phyloP scores from a whole-genome alignment of 2,797 vertebrate genomes.

The Chiroxiphia lanceolata region DNA sequence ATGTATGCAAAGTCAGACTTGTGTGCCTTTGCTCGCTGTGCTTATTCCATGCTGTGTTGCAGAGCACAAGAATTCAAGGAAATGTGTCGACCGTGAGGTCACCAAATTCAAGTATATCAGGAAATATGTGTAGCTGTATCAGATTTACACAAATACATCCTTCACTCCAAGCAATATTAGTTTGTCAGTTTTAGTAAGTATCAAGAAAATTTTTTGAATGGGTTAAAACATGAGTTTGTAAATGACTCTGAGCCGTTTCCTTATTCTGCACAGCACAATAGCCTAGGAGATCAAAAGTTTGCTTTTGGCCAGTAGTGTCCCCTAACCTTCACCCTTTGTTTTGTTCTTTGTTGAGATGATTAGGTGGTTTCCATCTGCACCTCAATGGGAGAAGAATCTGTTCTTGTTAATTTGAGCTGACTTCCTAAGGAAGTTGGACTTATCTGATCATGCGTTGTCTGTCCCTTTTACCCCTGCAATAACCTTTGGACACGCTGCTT shows the following conservation, averaged over 20 bases:
- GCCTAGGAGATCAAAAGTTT: neutral
- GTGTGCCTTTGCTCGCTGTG: neutral
- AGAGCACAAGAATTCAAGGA: slow-evolving; percentile 49
- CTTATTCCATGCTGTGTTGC: neutral
- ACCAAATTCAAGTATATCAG: neutral
- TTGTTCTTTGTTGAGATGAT: slow-evolving; percentile 53
- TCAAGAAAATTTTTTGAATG: slow-evolving; percentile 28
- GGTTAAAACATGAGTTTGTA: slow-evolving; percentile 16
- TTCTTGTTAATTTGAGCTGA: slow-evolving; percentile 33
- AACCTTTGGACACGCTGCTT: slow-evolving; percentile 16
- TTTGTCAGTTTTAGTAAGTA: neutral
- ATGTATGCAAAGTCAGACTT: neutral
- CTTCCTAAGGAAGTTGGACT: slow-evolving; percentile 55
- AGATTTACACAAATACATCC: neutral
- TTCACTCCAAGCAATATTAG: neutral
- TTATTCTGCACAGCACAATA: neutral
- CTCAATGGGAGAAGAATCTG: neutral
- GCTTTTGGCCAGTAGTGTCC: neutral
- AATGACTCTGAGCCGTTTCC: neutral
- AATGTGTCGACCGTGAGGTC: neutral
- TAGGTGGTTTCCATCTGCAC: slow-evolving; percentile 55
- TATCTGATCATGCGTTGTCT: slow-evolving; percentile 24
- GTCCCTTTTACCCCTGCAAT: slow-evolving; percentile 3
- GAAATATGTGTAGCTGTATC: slow-evolving; percentile 14
- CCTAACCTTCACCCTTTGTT: slow-evolving; percentile 42